Base-by-base conservation (phyloP, 2,113 vertebrate genomes). In the Centrocercus urophasianus region DNA sequence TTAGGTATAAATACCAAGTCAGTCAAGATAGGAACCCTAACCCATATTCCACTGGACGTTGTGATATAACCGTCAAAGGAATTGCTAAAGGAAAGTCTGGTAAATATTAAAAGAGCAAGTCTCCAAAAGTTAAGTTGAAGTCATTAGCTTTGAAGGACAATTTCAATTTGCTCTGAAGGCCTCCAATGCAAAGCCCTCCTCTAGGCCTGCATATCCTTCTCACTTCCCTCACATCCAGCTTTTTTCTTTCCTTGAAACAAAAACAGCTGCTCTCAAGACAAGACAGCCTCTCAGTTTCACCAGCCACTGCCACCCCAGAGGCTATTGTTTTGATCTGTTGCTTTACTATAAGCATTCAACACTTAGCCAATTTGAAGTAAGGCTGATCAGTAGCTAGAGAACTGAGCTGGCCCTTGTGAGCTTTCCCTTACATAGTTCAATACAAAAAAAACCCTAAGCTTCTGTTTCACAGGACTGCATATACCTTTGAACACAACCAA, bases 161-260 rank as follows among this genome's bases (percentile, higher is more conserved):
- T 13, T 85, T 52, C 25, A 1, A 2, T 65, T 86, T 54, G 52
- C 64, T 50, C 52, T 56, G 54, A 92, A 90, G 52, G n/a, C n/a
- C 6, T 91, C 89, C 81, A 91, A 84, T 0, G 1, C 81, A 28
- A 87, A 89, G 59, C 9, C 2, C 69, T 73, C 43, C 43, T 45
- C 43, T 28, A 32, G 34, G 63, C 88, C 74, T 80, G 63, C 30
- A 76, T 57, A 66, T 84, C 69, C 88, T 91, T 56, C 75, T 88
- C 81, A 52, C 57, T 50, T 86, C 28, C 50, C 79, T 54, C 71
- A 78, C 47, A 81, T 83, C 43, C 89, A 90, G 87, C 85, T 95
- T 81, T 70, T 93, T 97, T 96, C 96, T 91, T 61, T 69, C 56
- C 64, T 85, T 64, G 64, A 82, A 80, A 90, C 48, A 48, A 86